Evolutionary conservation across 2,888 invertebrate genomes (phyloP), one percentile per base, ranked within the genome.

Genomic region (Machimus atricapillus): DNA sequence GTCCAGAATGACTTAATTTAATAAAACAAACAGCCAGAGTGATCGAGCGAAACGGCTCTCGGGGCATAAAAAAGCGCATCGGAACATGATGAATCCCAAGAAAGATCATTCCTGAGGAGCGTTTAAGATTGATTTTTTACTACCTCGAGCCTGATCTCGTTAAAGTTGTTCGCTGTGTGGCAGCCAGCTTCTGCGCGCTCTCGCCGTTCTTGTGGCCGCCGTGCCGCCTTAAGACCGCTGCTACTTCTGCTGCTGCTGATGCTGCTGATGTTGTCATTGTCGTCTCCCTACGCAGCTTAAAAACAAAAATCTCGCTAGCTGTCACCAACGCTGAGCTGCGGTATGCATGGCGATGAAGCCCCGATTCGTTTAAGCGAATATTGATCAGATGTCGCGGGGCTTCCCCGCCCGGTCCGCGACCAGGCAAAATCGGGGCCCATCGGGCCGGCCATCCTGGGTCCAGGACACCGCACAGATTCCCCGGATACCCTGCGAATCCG

Each of bases 281-380:
- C 86, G 85, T 87, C 86, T 87, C 74, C 85, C 43, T 73, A 74
- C 43, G 74, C 74, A 40, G 82, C 78, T 85, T 85, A 87, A 87
- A 85, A 87, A 85, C 85, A 83, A 87, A 87, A 86, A 86, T 87
- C 86, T 87, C 86, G 86, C 77, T 83, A 87, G 66, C 87, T 86
- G 87, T 87, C 87, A 86, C 87, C 86, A 87, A 87, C 34, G 76
- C 73, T 43, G 86, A 83, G 46, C 52, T 83, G 66, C 66, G 87
- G 87, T 83, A 87, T 86, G 87, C 86, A 87, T 86, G 58, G 82
- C 78, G 86, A 86, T 87, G 87, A 87, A 87, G 74, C 76, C n/a
- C 74, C 40, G 74, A 85, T 85, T 85, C 85, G 85, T 74, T 85
- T 85, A 74, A 85, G 74, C 74, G 85, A 85, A 85, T 85, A 85